Percentiles rank a stretch among this genome's conserved stretches.
Conservation (phyloP, 2,113 vertebrate genomes). For the Cephalopholis sonnerati region DNA sequence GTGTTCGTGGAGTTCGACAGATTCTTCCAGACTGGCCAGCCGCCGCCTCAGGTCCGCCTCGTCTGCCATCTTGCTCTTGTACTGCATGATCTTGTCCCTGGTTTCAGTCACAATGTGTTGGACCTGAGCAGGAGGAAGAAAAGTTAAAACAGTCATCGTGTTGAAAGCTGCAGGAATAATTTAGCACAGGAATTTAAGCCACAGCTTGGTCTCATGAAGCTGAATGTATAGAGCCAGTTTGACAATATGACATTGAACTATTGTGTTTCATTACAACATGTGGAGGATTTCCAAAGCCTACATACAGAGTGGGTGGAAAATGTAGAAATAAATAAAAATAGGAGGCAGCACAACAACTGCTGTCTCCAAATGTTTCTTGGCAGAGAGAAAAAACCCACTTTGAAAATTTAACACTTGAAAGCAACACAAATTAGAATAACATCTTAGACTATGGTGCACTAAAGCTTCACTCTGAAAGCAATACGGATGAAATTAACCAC, state of each 20-base stretch:
- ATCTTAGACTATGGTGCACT: background rate
- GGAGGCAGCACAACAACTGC: background rate
- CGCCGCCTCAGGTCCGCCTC: slow-evolving; percentile 93
- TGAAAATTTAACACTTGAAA: slow-evolving; percentile 13
- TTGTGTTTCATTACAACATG: background rate
- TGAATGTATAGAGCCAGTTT: background rate
- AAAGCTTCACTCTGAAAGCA: slow-evolving; percentile 5
- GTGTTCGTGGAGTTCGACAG: slow-evolving; percentile 93
- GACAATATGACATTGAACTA: background rate
- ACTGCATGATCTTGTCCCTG: slow-evolving; percentile 95
- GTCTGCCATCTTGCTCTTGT: slow-evolving; percentile 93
- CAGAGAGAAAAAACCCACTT: slow-evolving; percentile 16
- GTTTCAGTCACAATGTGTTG: slow-evolving; percentile 97
- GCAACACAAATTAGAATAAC: slow-evolving; percentile 29
- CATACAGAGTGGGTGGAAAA: slow-evolving; percentile 1
- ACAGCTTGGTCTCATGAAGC: background rate
- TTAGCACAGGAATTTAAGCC: background rate
- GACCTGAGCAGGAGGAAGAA: slow-evolving; percentile 59
- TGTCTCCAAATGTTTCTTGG: slow-evolving; percentile 39
- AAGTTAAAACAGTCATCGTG: background rate
- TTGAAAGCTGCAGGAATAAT: background rate
- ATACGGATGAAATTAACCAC: background rate
- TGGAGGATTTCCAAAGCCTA: background rate
- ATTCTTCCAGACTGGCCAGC: slow-evolving; percentile 93
- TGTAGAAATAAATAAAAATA: slow-evolving; percentile 5